Conservation (phyloP, 2,888 invertebrate species). For the Drosophila monieri region DNA sequence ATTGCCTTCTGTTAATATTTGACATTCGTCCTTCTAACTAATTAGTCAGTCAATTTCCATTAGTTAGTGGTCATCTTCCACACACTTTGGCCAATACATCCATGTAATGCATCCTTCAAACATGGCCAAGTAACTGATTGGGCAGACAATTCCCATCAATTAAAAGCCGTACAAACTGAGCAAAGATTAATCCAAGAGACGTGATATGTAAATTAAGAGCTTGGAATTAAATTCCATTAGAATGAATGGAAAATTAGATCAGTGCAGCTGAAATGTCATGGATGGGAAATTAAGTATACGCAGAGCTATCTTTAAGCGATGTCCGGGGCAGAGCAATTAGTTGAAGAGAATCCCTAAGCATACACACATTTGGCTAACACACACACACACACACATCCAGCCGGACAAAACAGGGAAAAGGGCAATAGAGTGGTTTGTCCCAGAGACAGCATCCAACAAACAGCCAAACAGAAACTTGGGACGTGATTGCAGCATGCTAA, state of each 20-base stretch:
- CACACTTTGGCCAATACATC: too few relatives aligned
- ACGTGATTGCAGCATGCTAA: constrained; percentile 46
- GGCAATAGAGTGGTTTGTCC: constrained; percentile 35
- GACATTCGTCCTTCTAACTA: not conserved
- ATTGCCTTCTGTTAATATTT: not conserved
- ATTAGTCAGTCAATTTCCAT: not conserved
- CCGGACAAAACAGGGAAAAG: constrained; percentile 10
- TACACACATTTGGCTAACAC: not conserved
- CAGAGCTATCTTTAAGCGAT: constrained; percentile 2
- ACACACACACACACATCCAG: not conserved
- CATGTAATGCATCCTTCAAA: not conserved
- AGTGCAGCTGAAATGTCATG: not conserved
- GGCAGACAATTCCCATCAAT: not conserved
- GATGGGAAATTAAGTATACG: constrained; percentile 12
- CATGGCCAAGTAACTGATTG: not conserved
- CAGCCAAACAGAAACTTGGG: constrained; percentile 11
- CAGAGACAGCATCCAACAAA: constrained; percentile 13
- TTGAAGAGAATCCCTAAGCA: constrained; percentile 2
- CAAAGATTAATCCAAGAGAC: not conserved
- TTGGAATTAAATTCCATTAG: not conserved
- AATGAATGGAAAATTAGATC: constrained; percentile 2
- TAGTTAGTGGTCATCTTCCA: not conserved
- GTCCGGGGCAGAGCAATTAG: constrained; percentile 23
- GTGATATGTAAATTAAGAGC: constrained; percentile 1
- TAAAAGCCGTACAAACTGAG: not conserved